Base-by-base conservation (phyloP, 2,888 invertebrate species). In the Athalia circularis region DNA sequence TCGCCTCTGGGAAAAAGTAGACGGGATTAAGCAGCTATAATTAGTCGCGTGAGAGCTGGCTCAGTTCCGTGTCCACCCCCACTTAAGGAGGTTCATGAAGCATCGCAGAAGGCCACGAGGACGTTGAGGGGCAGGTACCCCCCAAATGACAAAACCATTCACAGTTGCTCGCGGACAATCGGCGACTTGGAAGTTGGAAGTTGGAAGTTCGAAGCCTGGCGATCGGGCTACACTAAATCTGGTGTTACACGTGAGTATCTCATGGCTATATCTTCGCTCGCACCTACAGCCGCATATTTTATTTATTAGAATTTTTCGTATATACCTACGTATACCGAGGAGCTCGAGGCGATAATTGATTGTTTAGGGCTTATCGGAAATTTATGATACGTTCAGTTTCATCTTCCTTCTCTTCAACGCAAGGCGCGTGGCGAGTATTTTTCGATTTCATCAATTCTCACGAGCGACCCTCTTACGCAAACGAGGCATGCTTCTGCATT, bases 161-260 rank as follows among this genome's bases (percentile, higher is more conserved):
- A 80, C 81, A 83, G 82, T 83, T 78, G 79, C 80, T 79, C 50
- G 78, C 76, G 57, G 79, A 54, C 82, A 75, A 64, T 78, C 72
- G 15, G 47, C 8, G 72, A 43, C 57, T 59, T 59, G 57, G 59
- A 72, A 59, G n/a, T 47, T 29, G 29, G 29, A 29, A 29, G 29
- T 29, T 29, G 29, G 62, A 8, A 29, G 29, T 29, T 29, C 8
- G 62, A 8, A 68, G 57, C 47, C 72, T 57, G 5, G 72, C 15
- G 72, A 72, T 52, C 9, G 47, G 59, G 13, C 52, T 52, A 47
- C n/a, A 59, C 57, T 72, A 15, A 13, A 29, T 29, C 57, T 72
- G 45, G 47, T 45, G 59, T 59, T 72, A 52, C 59, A 47, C 45
- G 72, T 72, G 72, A 72, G 72, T 72, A 72, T 13, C 61, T 52